Percentiles rank a stretch among this genome's conserved stretches.
phyloP scores from a whole-genome alignment of 2,113 vertebrate genomes.

The Cyprinodon variegatus region DNA sequence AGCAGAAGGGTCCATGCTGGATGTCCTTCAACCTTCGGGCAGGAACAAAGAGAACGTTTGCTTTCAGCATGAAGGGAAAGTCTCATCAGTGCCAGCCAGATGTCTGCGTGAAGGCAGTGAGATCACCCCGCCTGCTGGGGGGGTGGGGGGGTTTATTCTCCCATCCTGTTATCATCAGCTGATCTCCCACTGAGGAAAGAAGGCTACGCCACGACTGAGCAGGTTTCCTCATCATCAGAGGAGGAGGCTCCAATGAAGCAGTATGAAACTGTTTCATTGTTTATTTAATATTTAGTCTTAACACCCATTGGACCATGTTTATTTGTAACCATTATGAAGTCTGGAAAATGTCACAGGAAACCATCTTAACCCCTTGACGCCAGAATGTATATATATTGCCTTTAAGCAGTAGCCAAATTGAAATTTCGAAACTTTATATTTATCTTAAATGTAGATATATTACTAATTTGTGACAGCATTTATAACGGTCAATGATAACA shows the following conservation, averaged over 20 bases:
- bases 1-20: conserved; percentile 41
- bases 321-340: not conserved
- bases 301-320: not conserved
- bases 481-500: no score
- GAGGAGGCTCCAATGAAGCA: not conserved
- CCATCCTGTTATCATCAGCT: conserved; percentile 64
- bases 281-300: not conserved
- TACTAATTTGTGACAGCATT: no score
- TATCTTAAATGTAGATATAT: no score
- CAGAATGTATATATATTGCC: no score
- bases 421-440: no score
- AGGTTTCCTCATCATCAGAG: not conserved
- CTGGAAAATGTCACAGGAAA: not conserved
- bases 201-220: conserved; percentile 20
- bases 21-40: conserved; percentile 22
- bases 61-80: conserved; percentile 52
- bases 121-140: conserved; percentile 13
- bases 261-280: not conserved
- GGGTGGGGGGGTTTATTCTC: not conserved
- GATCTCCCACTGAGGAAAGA: conserved; percentile 31
- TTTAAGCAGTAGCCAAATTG: no score
- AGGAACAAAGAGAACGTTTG: conserved; percentile 45
- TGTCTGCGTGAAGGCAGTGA: conserved; percentile 26
- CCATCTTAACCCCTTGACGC: no score
- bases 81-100: conserved; percentile 49